Percentiles rank a stretch among this genome's conserved stretches.
Evolutionary conservation across 2,888 invertebrate genomes (phyloP).

Genomic region (Tetropium fuscum): DNA sequence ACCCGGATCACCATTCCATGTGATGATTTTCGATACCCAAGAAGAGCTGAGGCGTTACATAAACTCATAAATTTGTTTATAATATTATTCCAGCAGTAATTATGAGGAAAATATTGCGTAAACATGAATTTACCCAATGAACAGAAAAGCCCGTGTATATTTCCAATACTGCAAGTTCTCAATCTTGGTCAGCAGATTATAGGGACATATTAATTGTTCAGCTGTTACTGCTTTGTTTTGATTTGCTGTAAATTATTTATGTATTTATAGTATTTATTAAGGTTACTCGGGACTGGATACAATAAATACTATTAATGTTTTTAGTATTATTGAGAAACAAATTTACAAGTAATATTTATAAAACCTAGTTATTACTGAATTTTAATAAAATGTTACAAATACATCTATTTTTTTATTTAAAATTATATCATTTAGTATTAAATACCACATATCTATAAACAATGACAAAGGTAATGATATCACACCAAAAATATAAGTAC

Average conservation of each 20-base stretch:
- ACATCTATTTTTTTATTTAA: not conserved
- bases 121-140: not conserved
- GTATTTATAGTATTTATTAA: conserved; percentile 18
- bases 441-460: no score
- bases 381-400: conserved; percentile 42
- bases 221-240: conserved; percentile 3
- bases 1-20: conserved; percentile 98
- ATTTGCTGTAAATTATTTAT: conserved; percentile 22
- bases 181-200: no score
- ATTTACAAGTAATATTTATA: conserved; percentile 22
- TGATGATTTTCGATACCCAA: conserved; percentile 99
- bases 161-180: not conserved
- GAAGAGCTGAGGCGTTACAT: conserved; percentile 87
- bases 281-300: conserved; percentile 25
- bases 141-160: not conserved
- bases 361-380: conserved; percentile 28
- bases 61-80: conserved; percentile 54
- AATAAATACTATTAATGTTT: conserved; percentile 24
- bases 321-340: conserved; percentile 8
- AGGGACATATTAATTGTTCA: not conserved
- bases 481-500: no score
- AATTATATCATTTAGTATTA: no score
- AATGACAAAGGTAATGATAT: no score
- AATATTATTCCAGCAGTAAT: not conserved
- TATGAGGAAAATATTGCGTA: not conserved